phyloP scores from a whole-genome alignment of 2,888 invertebrate species.

The Drosophila sordidula region DNA sequence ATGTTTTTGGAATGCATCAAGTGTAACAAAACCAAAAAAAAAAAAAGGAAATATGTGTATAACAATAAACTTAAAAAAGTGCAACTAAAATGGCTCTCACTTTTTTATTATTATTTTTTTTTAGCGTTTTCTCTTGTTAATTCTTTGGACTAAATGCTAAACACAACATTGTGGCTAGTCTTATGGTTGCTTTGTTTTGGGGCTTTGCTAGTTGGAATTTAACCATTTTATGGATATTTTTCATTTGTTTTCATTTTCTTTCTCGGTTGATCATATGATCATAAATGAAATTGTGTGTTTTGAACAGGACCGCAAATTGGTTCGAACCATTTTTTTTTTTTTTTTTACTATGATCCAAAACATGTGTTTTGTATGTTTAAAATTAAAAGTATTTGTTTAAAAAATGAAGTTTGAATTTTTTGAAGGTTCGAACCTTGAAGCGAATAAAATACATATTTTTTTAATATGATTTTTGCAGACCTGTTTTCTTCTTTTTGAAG shows the following conservation, averaged over 20 bases:
- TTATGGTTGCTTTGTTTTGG: slow-evolving; percentile 54
- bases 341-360: too few species aligned
- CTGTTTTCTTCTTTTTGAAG: too few species aligned
- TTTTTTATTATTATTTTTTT: not conserved
- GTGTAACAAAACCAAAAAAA: not conserved
- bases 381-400: too few species aligned
- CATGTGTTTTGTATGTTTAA: too few species aligned
- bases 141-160: slow-evolving; percentile 53
- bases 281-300: slow-evolving; percentile 3
- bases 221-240: not conserved
- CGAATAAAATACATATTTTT: too few species aligned
- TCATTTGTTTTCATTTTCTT: slow-evolving; percentile 4
- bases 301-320: not conserved
- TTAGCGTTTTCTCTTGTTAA: slow-evolving; percentile 1
- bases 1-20: slow-evolving; percentile 30
- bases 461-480: too few species aligned
- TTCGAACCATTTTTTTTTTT: too few species aligned
- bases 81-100: slow-evolving; percentile 9
- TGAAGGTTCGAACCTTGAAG: not conserved
- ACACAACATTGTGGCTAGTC: slow-evolving; percentile 69
- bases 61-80: not conserved
- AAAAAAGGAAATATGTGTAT: not conserved
- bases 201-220: slow-evolving; percentile 10
- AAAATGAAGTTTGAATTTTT: too few species aligned
- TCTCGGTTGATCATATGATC: not conserved